A percentile compares a stretch with the other conserved stretches of the same genome.
Evolutionary conservation across 2,888 invertebrate species (phyloP).

Genomic region (Meta bourneti): DNA sequence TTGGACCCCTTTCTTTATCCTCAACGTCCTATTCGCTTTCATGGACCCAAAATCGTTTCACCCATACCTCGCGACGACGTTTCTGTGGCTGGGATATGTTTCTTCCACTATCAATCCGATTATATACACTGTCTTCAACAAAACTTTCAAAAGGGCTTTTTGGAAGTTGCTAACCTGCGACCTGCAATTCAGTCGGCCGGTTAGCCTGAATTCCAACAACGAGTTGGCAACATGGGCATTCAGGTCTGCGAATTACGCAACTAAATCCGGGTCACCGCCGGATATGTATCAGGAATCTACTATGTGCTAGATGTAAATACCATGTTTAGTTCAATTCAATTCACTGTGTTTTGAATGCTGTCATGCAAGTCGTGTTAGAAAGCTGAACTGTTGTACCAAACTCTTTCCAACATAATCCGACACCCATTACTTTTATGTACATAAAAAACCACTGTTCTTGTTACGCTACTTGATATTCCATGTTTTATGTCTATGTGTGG

Average conservation of each 20-base stretch:
- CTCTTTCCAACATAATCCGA: too few relatives aligned
- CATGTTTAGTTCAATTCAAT: too few relatives aligned
- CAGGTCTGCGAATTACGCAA: slow-evolving; percentile 70
- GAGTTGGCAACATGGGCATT: slow-evolving; percentile 73
- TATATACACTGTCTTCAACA: slow-evolving; percentile 97
- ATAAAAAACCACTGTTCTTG: too few relatives aligned
- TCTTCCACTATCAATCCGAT: slow-evolving; percentile 97
- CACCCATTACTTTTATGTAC: too few relatives aligned
- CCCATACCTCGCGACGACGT: slow-evolving; percentile 89
- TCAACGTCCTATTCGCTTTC: slow-evolving; percentile 90
- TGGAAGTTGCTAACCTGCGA: slow-evolving; percentile 90
- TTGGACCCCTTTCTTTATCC: slow-evolving; percentile 97
- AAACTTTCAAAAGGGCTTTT: slow-evolving; percentile 94
- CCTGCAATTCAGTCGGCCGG: slow-evolving; percentile 70
- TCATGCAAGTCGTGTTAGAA: too few relatives aligned
- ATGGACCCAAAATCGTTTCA: slow-evolving; percentile 89
- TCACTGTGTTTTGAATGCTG: too few relatives aligned
- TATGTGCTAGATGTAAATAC: slow-evolving; percentile 57
- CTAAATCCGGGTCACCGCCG: slow-evolving; percentile 69
- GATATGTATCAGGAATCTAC: slow-evolving; percentile 72
- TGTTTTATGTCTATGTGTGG: not conserved
- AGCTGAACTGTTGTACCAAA: too few relatives aligned
- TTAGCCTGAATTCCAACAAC: slow-evolving; percentile 70
- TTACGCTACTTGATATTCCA: not conserved
- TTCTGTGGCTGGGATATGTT: slow-evolving; percentile 95